Conservation (phyloP, 2,797 vertebrate genomes). For the Heterohyrax brucei region DNA sequence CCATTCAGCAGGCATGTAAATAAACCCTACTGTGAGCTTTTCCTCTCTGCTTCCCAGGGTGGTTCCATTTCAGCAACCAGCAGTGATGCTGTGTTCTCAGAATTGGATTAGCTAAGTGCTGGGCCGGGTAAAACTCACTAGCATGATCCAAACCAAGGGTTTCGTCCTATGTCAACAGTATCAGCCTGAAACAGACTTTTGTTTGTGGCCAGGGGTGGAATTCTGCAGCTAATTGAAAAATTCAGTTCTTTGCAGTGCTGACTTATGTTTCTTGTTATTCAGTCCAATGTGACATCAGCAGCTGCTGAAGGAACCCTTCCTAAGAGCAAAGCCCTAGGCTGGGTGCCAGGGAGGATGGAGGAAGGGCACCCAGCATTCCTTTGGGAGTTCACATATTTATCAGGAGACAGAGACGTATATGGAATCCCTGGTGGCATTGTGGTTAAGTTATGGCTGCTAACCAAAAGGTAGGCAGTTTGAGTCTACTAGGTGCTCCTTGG, state of each 20-base stretch:
- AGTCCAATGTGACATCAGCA: neutral
- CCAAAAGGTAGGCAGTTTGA: too few relatives aligned
- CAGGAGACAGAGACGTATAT: neutral
- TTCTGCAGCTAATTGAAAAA: slow-evolving; percentile 54
- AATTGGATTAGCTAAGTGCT: slow-evolving; percentile 64
- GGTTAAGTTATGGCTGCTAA: too few relatives aligned
- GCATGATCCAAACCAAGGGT: slow-evolving; percentile 16
- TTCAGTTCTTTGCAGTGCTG: neutral
- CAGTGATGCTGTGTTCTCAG: slow-evolving; percentile 59
- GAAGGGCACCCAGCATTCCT: neutral
- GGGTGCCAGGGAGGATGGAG: neutral
- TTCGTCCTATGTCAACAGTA: neutral
- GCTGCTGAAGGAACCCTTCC: neutral
- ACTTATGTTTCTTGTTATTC: neutral
- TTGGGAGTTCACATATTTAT: neutral
- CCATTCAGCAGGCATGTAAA: slow-evolving; percentile 79
- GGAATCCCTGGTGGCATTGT: too few relatives aligned
- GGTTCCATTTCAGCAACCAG: slow-evolving; percentile 73
- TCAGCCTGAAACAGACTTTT: slow-evolving; percentile 16
- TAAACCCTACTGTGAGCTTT: slow-evolving; percentile 73
- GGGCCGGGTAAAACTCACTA: slow-evolving; percentile 55
- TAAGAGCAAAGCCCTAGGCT: neutral
- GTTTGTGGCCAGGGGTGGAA: slow-evolving; percentile 42
- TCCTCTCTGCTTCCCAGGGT: slow-evolving; percentile 72
- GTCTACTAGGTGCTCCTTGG: too few relatives aligned